phyloP scores from a whole-genome alignment of 2,113 vertebrate species.

The Hyperoodon ampullatus region DNA sequence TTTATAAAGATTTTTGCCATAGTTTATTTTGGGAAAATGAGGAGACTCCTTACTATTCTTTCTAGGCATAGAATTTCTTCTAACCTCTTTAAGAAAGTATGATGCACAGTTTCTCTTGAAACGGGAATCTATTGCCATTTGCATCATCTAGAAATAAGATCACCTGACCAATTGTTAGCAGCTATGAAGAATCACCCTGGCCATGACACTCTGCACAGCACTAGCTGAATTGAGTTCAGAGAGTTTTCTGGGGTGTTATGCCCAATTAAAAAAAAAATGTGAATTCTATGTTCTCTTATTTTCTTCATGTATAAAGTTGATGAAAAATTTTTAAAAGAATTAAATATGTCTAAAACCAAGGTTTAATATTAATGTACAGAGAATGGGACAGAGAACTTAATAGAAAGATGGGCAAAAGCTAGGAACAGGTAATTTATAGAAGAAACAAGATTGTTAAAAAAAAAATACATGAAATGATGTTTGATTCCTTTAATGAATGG shows the following conservation, averaged over 20 bases:
- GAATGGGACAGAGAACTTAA: neutral
- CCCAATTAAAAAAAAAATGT: neutral
- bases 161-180: neutral
- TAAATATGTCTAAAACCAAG: constrained; percentile 17
- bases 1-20: constrained; percentile 61
- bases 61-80: constrained; percentile 51
- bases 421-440: constrained; percentile 32
- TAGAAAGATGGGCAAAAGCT: constrained; percentile 24
- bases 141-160: constrained; percentile 33
- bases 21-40: constrained; percentile 56
- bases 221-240: constrained; percentile 20
- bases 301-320: constrained; percentile 1
- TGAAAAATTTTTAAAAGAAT: neutral
- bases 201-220: neutral
- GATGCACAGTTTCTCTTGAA: constrained; percentile 18
- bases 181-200: neutral
- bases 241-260: constrained; percentile 16
- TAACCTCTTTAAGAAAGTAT: constrained; percentile 42
- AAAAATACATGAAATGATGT: constrained; percentile 32
- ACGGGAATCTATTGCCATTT: constrained; percentile 17
- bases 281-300: neutral
- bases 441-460: constrained; percentile 40
- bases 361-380: neutral
- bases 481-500: constrained; percentile 42
- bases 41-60: constrained; percentile 12